Evolutionary conservation across 2,888 invertebrate genomes (phyloP), one percentile per base, ranked within the genome.

Genomic region (Mycogona germanica): DNA sequence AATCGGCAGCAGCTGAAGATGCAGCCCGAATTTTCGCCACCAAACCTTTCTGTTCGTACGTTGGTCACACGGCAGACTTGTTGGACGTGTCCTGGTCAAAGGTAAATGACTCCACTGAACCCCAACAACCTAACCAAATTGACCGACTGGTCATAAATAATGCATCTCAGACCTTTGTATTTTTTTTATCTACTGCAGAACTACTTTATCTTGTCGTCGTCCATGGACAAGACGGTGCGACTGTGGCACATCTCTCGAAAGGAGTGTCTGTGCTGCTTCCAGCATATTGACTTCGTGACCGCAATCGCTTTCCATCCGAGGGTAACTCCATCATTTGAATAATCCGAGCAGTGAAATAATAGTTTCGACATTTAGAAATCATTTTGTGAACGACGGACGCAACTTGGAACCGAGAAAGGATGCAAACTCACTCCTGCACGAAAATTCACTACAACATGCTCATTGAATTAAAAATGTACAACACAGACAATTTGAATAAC

Each of bases 61-160:
- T 83, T 12, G 97, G 96, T 0, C 98, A 98, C 69, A 88, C 91
- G 0, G 93, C 96, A 1, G 97, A 97, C 71, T 75, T 98, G 2
- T 75, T 98, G 0, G 98, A 98, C 71, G 84, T 98, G 0, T 88
- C 93, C 5, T 98, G 97, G 98, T 97, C 96, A 0, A 98, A 96
- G 66, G 76, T 75, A 61, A 61, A 9, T 23, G n/a, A n/a, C n/a
- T n/a, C n/a, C n/a, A n/a, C n/a, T n/a, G n/a, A 35, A 35, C 12
- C n/a, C 12, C 12, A 35, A 35, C 12, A 35, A 35, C 12, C 12
- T 12, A 12, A 35, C n/a, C n/a, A 35, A 35, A 35, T 35, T 12
- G 35, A 35, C 35, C 35, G 12, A 35, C n/a, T 35, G n/a, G 35
- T 35, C 12, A 35, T n/a, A n/a, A n/a, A n/a, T n/a, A n/a, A n/a